A percentile compares a stretch with the other conserved stretches of the same genome.
Conservation (phyloP, 2,888 invertebrate genomes). For the Oxytorus armatus region DNA sequence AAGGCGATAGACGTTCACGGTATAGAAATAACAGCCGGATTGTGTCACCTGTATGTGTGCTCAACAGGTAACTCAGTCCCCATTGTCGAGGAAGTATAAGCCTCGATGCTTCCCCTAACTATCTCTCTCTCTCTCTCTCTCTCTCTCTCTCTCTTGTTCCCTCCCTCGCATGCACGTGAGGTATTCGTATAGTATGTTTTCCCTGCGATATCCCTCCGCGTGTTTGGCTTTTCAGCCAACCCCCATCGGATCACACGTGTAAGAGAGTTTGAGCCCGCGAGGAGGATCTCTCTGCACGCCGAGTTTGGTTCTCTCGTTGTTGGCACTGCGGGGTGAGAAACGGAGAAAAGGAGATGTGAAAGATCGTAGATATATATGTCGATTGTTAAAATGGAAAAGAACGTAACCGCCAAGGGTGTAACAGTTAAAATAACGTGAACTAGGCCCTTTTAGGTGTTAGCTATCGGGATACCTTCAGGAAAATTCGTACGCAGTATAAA, state of each 20-base stretch:
- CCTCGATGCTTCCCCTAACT: constrained; percentile 24
- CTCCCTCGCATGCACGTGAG: constrained; percentile 28
- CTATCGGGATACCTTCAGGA: constrained; percentile 1
- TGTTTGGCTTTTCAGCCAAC: constrained; percentile 59
- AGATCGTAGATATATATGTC: not conserved
- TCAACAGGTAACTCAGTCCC: constrained; percentile 82
- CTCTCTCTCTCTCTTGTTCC: constrained; percentile 32
- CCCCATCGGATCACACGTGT: constrained; percentile 35
- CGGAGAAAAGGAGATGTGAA: constrained; percentile 11
- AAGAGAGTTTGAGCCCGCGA: constrained; percentile 31
- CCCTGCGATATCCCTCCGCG: constrained; percentile 24
- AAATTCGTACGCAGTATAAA: not conserved
- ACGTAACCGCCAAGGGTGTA: not conserved
- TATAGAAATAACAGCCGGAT: constrained; percentile 65
- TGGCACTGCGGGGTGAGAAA: constrained; percentile 47
- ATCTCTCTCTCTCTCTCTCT: constrained; percentile 13
- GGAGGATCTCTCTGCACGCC: constrained; percentile 24
- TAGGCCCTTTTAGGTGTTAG: not conserved
- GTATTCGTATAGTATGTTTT: constrained; percentile 22
- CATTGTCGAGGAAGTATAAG: constrained; percentile 74
- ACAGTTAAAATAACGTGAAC: not conserved
- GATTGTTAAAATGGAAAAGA: not conserved
- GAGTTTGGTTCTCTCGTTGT: constrained; percentile 12
- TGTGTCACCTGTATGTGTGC: constrained; percentile 83
- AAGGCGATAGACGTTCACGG: constrained; percentile 48